Evolutionary conservation across 2,888 invertebrate species (phyloP).

Genomic region (Pediacus dermestoides): DNA sequence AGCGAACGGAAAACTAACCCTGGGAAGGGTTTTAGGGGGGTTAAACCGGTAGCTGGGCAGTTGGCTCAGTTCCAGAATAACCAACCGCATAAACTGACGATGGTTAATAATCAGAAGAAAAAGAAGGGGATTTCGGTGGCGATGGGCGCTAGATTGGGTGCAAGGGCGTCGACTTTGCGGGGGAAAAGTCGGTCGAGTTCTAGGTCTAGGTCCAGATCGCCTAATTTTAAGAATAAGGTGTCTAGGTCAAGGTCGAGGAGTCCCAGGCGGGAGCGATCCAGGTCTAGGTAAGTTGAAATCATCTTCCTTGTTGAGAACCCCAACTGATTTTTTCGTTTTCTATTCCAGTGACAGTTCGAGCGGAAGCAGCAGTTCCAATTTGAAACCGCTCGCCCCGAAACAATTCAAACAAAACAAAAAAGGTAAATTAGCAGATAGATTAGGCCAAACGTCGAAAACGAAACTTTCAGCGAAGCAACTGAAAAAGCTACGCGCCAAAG

Average conservation of each 20-base stretch:
- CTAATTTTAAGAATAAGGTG: slow-evolving; percentile 24
- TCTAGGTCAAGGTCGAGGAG: slow-evolving; percentile 32
- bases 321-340: slow-evolving; percentile 14
- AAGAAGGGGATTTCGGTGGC: slow-evolving; percentile 54
- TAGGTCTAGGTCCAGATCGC: slow-evolving; percentile 43
- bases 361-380: slow-evolving; percentile 1
- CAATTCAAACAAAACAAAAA: slow-evolving; percentile 33
- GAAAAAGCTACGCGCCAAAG: slow-evolving; percentile 54
- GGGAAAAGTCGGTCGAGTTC: slow-evolving; percentile 47
- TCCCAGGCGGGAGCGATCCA: slow-evolving; percentile 39
- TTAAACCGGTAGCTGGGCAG: slow-evolving; percentile 52
- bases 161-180: slow-evolving; percentile 49
- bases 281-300: slow-evolving; percentile 39
- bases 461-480: slow-evolving; percentile 34
- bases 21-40: slow-evolving; percentile 46
- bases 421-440: slow-evolving; percentile 58
- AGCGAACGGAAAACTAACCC: slow-evolving; percentile 67
- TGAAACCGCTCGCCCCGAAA: no score
- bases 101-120: no score
- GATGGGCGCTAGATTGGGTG: slow-evolving; percentile 58
- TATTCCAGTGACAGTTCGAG: slow-evolving; percentile 52
- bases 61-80: slow-evolving; percentile 59
- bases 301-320: slow-evolving; percentile 11
- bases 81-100: slow-evolving; percentile 36
- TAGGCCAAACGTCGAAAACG: slow-evolving; percentile 52